Evolutionary conservation across 2,888 invertebrate species (phyloP), one percentile per base, ranked within the genome.

Genomic region (Balanococcus diminutus): DNA sequence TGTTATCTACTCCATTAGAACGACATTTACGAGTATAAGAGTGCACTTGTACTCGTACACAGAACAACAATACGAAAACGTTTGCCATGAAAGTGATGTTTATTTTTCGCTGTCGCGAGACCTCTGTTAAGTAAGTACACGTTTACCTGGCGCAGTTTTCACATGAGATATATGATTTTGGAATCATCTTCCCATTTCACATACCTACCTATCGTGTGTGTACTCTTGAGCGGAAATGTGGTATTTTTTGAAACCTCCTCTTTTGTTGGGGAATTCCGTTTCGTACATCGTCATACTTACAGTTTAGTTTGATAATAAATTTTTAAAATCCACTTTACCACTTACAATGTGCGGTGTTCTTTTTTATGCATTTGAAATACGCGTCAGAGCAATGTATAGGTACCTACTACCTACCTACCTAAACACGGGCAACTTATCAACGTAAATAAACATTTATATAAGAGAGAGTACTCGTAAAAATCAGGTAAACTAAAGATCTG

Each of bases 251-350:
- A n/a, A n/a, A n/a, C n/a, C n/a, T n/a, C n/a, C n/a, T n/a, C n/a
- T n/a, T n/a, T n/a, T n/a, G n/a, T n/a, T n/a, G n/a, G n/a, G n/a
- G n/a, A n/a, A n/a, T n/a, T n/a, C n/a, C n/a, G 8, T 42, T 5
- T 9, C 42, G 42, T 42, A 42, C 42, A 42, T 9, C 14, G 42
- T 42, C 8, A 2, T 9, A n/a, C n/a, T 25, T 67, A 67, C 61
- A 14, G 28, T 67, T 67, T 67, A 67, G 11, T 9, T 25, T 8
- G 25, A 25, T 67, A 67, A 67, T 67, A 67, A 67, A 67, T 67
- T 67, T 67, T 67, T 67, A 67, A 67, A 67, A 67, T 67, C 61
- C 61, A 67, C 25, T 67, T 67, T 67, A 67, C 61, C 61, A 67
- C 61, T 67, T 67, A 67, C 61, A 67, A 67, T 67, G 61, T 9